Base-by-base conservation (phyloP, 2,888 invertebrate genomes). In the Noctua fimbriata region DNA sequence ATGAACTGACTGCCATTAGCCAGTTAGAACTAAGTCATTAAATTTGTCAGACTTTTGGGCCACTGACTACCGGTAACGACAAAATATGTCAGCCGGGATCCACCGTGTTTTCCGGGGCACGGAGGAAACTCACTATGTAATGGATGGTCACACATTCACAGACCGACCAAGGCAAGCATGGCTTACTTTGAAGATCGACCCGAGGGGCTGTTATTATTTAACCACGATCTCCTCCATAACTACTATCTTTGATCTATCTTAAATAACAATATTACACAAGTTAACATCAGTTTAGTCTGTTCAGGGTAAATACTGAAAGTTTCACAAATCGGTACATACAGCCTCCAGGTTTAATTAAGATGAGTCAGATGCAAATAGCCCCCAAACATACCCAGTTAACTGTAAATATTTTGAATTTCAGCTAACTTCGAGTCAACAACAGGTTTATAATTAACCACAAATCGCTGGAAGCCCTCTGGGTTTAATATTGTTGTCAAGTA, bases 281-380 rank as follows among this genome's bases (percentile, higher is more conserved):
- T 32, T 32, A 32, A 41, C 18, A 81, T 7, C n/a, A 49, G 6
- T 63, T 63, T 7, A 47, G 18, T n/a, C 7, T 55, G 28, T 16
- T 52, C 12, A 52, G 0, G 16, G 44, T 52, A 41, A 85, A 71
- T 47, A 65, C 18, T 36, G 69, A 74, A 82, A 82, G 44, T 74
- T 82, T n/a, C 47, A 66, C 75, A 82, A 75, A 86, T 69, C 58
- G 36, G 52, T 47, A 36, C 24, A 44, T 28, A 73, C 28, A 69
- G 82, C 82, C 86, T 69, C 65, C 44, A 44, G 82, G 49, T 28
- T 2, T 82, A 74, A 86, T 86, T 69, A 82, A 52, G 65, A 73
- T n/a, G 55, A 86, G 58, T 82, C 86, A 82, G 69, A 36, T 70
- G 58, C 65, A 82, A 86, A 82, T 73, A 69, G 60, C 67, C 47